A percentile compares a stretch with the other conserved stretches of the same genome.
phyloP scores from a whole-genome alignment of 2,888 invertebrate genomes.

The Hirtodrosophila trivittata region DNA sequence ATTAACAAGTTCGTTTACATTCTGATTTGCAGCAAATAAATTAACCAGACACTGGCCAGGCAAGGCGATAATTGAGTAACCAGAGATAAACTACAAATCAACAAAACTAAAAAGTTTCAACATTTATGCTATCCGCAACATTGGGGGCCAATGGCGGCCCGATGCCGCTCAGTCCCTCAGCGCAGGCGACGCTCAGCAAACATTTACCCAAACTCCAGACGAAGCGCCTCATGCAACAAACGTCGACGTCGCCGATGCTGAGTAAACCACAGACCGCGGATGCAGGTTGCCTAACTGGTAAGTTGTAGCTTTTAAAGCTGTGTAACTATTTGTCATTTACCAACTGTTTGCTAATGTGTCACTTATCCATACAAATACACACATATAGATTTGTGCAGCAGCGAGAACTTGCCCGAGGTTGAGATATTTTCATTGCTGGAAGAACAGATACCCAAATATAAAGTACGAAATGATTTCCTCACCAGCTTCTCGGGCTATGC shows the following conservation, averaged over 20 bases:
- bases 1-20: slow-evolving; percentile 57
- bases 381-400: slow-evolving; percentile 93
- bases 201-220: slow-evolving; percentile 82
- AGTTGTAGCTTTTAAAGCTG: slow-evolving; percentile 4
- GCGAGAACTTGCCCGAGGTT: slow-evolving; percentile 96
- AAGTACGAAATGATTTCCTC: slow-evolving; percentile 95
- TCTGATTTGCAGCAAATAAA: slow-evolving; percentile 55
- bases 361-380: slow-evolving; percentile 4
- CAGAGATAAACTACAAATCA: slow-evolving; percentile 17
- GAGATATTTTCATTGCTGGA: slow-evolving; percentile 97
- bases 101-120: slow-evolving; percentile 26
- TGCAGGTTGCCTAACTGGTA: slow-evolving; percentile 83
- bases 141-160: slow-evolving; percentile 80
- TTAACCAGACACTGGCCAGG: slow-evolving; percentile 36
- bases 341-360: slow-evolving; percentile 7
- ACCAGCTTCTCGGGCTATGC: slow-evolving; percentile 93
- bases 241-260: slow-evolving; percentile 14
- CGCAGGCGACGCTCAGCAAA: slow-evolving; percentile 84
- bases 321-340: slow-evolving; percentile 1
- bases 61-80: slow-evolving; percentile 27
- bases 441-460: slow-evolving; percentile 97
- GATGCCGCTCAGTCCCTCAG: slow-evolving; percentile 83
- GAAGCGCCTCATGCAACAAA: slow-evolving; percentile 79
- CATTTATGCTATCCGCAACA: slow-evolving; percentile 78
- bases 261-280: slow-evolving; percentile 78